Evolutionary conservation across 2,113 vertebrate species (phyloP).

Genomic region (human (Homo sapiens)): DNA sequence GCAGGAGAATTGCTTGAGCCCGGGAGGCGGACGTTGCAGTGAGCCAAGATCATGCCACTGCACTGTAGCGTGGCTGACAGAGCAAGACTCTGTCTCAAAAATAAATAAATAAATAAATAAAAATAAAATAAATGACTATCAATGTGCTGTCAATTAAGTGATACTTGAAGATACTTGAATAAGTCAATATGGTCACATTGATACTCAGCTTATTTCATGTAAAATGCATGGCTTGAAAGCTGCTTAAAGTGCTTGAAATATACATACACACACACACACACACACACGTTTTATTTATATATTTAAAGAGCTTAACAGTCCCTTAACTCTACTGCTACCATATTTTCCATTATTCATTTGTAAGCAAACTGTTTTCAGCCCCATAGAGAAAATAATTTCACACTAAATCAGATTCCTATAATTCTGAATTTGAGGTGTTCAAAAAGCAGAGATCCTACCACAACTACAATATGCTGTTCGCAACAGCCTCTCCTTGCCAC

Average conservation of each 20-base stretch:
- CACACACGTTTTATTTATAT: background rate
- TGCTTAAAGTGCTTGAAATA: background rate
- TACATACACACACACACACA: background rate
- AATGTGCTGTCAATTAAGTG: background rate
- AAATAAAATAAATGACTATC: background rate
- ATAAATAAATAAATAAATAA: no score
- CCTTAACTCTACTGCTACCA: background rate
- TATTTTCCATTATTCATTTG: background rate
- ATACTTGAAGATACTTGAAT: background rate
- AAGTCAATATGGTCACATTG: background rate
- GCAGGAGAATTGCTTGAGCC: no score
- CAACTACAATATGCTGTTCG: background rate
- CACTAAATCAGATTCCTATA: background rate
- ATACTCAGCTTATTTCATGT: background rate
- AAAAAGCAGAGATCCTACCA: background rate
- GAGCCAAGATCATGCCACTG: no score
- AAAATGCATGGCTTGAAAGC: background rate
- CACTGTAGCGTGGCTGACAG: no score
- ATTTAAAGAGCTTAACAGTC: background rate
- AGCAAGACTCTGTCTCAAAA: no score
- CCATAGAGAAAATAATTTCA: background rate
- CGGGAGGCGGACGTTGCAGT: no score
- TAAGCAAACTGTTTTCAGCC: background rate
- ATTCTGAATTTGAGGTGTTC: background rate
- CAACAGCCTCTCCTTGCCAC: background rate